These are phyloP conservation scores for Athene noctua DNA, from an alignment of 2,113 vertebrate species.

Conservation along the genomic window DNA sequence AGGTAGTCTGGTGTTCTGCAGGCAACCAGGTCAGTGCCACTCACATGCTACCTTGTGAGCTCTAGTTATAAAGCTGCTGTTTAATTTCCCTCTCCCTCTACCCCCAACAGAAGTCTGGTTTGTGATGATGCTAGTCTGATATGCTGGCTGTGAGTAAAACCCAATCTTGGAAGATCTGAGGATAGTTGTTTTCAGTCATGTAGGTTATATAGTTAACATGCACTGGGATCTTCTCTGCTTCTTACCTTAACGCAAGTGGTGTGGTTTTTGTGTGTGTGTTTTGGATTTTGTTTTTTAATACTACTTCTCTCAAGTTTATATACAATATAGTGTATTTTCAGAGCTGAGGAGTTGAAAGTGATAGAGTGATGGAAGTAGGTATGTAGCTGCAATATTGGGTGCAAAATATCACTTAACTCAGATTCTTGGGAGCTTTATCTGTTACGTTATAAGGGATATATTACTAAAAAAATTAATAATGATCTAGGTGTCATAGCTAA, in stretches of 20 bases:
- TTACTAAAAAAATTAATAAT: no score
- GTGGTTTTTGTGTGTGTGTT: neutral
- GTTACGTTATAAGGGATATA: no score
- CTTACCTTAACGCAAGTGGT: neutral
- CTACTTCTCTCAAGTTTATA: no score
- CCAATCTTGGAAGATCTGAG: neutral
- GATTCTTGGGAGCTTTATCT: neutral
- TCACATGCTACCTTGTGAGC: fast-evolving
- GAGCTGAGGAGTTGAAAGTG: neutral
- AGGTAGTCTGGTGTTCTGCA: no score
- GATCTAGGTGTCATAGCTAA: neutral
- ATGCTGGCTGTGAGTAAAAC: neutral
- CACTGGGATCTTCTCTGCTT: neutral
- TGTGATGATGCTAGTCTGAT: neutral
- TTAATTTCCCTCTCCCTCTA: neutral
- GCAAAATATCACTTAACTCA: neutral
- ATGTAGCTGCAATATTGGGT: neutral
- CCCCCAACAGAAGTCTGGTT: neutral
- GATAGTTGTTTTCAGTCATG: neutral
- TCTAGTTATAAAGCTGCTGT: neutral
- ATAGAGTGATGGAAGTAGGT: neutral
- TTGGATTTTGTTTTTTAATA: neutral
- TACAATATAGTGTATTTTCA: neutral
- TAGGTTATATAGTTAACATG: neutral
- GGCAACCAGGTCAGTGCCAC: neutral